phyloP scores from a whole-genome alignment of 2,888 invertebrate genomes.

The Herminia tarsipennalis region DNA sequence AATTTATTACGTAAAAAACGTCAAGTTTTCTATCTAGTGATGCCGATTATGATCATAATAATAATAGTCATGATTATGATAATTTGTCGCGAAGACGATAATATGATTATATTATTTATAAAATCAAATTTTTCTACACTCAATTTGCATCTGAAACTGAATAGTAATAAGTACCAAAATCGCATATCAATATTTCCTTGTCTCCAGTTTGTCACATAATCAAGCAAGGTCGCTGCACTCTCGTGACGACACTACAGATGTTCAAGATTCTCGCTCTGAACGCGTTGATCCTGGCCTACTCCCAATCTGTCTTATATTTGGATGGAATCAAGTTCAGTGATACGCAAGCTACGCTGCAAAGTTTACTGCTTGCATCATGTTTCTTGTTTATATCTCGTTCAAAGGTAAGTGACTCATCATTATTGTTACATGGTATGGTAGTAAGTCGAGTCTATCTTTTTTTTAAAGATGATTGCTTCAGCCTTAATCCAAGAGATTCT shows the following conservation, averaged over 20 bases:
- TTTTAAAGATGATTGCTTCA: too few species aligned
- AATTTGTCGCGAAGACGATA: too few species aligned
- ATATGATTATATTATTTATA: too few species aligned
- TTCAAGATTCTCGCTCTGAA: slow-evolving; percentile 99
- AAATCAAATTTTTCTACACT: neutral
- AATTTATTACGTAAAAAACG: too few species aligned
- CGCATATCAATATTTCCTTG: slow-evolving; percentile 2
- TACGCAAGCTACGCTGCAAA: slow-evolving; percentile 98
- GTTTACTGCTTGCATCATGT: slow-evolving; percentile 97
- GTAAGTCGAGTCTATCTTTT: too few species aligned
- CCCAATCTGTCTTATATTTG: slow-evolving; percentile 98
- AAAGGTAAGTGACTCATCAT: slow-evolving; percentile 87
- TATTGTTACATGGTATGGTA: too few species aligned
- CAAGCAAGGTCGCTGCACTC: slow-evolving; percentile 99
- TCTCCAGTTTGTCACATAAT: slow-evolving; percentile 98
- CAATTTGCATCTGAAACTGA: neutral
- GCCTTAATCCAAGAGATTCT: too few species aligned
- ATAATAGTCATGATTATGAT: too few species aligned
- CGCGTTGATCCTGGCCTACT: slow-evolving; percentile 98
- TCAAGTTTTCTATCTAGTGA: too few species aligned
- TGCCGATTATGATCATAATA: too few species aligned
- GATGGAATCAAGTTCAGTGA: slow-evolving; percentile 99
- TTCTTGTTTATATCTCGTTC: slow-evolving; percentile 99
- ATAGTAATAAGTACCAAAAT: neutral
- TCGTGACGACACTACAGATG: slow-evolving; percentile 99